Base-by-base conservation (phyloP, 2,797 vertebrate species). In the Podarcis siculus region DNA sequence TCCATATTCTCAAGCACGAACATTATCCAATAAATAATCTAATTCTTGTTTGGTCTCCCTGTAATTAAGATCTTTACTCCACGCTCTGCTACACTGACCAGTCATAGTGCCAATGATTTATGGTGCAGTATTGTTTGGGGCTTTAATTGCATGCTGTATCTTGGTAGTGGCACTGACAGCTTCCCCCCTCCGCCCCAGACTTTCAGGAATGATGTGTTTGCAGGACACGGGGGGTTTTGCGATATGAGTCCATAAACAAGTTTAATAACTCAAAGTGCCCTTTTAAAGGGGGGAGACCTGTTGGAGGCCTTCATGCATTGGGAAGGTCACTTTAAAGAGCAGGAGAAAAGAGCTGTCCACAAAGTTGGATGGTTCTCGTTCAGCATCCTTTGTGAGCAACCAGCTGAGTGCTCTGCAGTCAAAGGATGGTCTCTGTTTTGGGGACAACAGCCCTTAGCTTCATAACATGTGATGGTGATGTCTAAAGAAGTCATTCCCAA, bases 61-160 rank as follows among this genome's bases (percentile, higher is more conserved):
- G 95, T 95, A 96, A 96, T 96, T 96, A 95, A 96, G 95, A 94
- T 95, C 92, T 93, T 95, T 93, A 87, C 91, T 95, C 92, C 94
- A 92, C 58, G 95, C 95, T 91, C 93, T 91, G 95, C 85, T 93
- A 95, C 94, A 92, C 95, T 95, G 95, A 92, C 95, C 91, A 83
- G 94, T 92, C 94, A 45, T 27, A 81, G 92, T 3, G 27, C 61
- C n/a, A 79, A 90, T 95, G 95, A 96, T 96, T 96, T 95, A 96
- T 95, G 89, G 93, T 80, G 89, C 85, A 77, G 89, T 4, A 95
- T 95, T 95, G 94, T 94, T 95, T 94, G 67, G 90, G 93, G 92
- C 93, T 94, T 92, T 96, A 95, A 95, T 96, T 96, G 95, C 93
- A 79, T 89, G 90, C 94, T 93, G 93, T 81, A 93, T 92, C 92